Base-by-base conservation (phyloP, 2,888 invertebrate genomes). In the Cataglyphis albicans region DNA sequence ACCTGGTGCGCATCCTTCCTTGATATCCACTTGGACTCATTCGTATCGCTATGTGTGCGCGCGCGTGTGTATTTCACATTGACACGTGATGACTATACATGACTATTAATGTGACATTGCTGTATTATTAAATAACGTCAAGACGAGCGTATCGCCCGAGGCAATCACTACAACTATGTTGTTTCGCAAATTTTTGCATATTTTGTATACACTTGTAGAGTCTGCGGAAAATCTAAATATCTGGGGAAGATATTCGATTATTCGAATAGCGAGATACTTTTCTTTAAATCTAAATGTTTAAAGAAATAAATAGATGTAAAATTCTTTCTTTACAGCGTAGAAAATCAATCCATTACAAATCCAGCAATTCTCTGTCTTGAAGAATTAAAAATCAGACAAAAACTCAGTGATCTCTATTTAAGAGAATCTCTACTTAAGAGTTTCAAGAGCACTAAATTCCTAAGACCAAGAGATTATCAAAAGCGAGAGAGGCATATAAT, bases 1-100 rank as follows among this genome's bases (percentile, higher is more conserved):
- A 85, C 84, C 83, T 81, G 84, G 82, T 73, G 87, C 48, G 87
- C 83, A 89, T 89, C 85, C 85, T 89, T 89, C 52, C 89, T 88
- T 89, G 88, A 88, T 88, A 89, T 88, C 86, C 84, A 75, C 83
- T 57, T 44, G 52, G 68, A 41, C 57, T 35, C 55, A n/a, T 35
- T 44, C n/a, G 65, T 21, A 21, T 10, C 63, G 15, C 15, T 21
- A 0, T 18, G 32, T 18, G 15, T 21, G 21, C n/a, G n/a, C n/a
- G 32, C 7, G 9, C 9, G 32, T 29, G 10, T 35, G 32, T 38
- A 6, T 35, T 44, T 3, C 2, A 3, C 15, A 41, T 6, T 32
- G 18, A 63, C 21, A 52, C 55, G 25, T 18, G 25, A 38, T 18
- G 25, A 38, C 21, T 52, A n/a, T 52, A 44, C 70, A 12, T 32